Evolutionary conservation across 1,140 invertebrate genomes (phyloP), one percentile per base, ranked within the genome.

Genomic region (Idris sp.): DNA sequence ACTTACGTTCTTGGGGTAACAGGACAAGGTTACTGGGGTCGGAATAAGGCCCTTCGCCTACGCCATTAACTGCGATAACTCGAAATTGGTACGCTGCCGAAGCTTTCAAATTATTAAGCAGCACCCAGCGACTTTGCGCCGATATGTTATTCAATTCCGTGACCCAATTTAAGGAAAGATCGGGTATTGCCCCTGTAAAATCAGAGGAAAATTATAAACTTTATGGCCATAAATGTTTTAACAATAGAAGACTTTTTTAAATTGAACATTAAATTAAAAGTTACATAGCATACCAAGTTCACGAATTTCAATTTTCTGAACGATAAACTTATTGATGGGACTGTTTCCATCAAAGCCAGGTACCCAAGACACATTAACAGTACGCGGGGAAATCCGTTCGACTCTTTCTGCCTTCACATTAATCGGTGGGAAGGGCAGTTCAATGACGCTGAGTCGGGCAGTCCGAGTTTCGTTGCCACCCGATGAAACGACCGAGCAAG

Each of bases 311-410:
- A 22, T 22, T 22, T 22, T 22, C 19, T 99, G 96, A 15, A 99
- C 90, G 65, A 98, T 96, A 84, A 94, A 99, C 81, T 97, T 96
- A 54, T 94, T 91, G 38, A 98, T 95, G 1, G 96, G 95, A 83
- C 96, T 97, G 83, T 99, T 98, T 30, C 98, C 98, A 88, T 99
- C 95, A 86, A 98, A 99, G 7, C 95, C 95, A 0, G 96, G 93
- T 5, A 94, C 93, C 98, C 98, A 99, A 8, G 92, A 93, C 0
- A 99, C 91, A 83, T 98, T 97, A 25, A 99, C 95, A 8, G 91
- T 83, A 11, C 36, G 89, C 77, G 15, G 89, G 75, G 67, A 90
- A 82, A 81, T 92, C 81, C 25, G 58, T 18, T 89, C 87, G 3
- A 94, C 75, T 9, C 95, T 89, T 36, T 88, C 83, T 0, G 96